Percentiles rank a stretch among this genome's conserved stretches.
phyloP scores from a whole-genome alignment of 2,888 invertebrate species.

The Drosophila fungiperda region DNA sequence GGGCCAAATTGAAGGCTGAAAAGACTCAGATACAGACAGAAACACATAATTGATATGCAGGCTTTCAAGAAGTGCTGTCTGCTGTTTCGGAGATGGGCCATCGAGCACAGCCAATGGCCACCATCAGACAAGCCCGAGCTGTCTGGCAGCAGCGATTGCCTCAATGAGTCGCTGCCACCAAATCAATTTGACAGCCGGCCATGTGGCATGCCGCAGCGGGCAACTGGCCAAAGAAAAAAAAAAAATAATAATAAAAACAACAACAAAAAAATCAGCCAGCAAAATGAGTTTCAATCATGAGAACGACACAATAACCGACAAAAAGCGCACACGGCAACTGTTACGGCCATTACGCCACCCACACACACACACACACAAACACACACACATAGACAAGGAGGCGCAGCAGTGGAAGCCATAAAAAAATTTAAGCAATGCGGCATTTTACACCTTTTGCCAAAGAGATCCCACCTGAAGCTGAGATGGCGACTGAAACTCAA shows the following conservation, averaged over 20 bases:
- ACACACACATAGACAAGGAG: background rate
- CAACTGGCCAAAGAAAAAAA: constrained; percentile 31
- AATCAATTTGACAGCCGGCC: constrained; percentile 52
- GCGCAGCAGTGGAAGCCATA: constrained; percentile 48
- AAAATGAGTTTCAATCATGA: constrained; percentile 77
- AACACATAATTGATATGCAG: constrained; percentile 49
- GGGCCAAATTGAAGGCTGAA: constrained; percentile 12
- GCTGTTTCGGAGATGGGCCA: constrained; percentile 24
- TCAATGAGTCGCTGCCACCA: constrained; percentile 54
- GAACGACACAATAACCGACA: constrained; percentile 65
- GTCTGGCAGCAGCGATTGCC: constrained; percentile 53
- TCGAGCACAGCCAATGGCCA: constrained; percentile 44
- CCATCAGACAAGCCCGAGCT: constrained; percentile 28
- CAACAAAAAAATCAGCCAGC: constrained; percentile 1
- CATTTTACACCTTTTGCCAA: constrained; percentile 76
- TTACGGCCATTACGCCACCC: constrained; percentile 18
- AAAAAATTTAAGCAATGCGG: constrained; percentile 78
- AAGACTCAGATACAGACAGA: background rate
- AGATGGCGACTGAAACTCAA: constrained; percentile 9
- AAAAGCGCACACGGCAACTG: constrained; percentile 26
- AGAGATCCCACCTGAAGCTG: constrained; percentile 29
- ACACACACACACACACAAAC: background rate
- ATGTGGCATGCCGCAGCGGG: constrained; percentile 39
- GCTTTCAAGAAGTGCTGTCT: constrained; percentile 46
- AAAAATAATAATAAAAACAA: background rate